Evolutionary conservation across 2,113 vertebrate species (phyloP), one percentile per base, ranked within the genome.

Genomic region (Hippocampus mohnikei): DNA sequence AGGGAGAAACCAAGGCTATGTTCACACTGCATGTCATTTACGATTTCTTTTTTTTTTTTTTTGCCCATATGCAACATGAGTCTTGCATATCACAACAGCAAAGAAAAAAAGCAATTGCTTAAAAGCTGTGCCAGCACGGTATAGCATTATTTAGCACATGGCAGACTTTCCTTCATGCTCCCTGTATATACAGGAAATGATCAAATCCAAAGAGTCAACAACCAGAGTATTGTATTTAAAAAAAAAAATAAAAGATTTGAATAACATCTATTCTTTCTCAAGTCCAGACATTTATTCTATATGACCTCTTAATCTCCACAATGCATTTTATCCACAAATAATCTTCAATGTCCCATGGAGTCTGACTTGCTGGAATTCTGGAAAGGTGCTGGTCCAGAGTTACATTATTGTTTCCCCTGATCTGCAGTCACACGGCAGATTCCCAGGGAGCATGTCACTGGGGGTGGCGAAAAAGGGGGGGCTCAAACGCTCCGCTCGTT

Each of bases 401-500:
- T 48, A 69, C 74, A 84, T 84, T 81, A 81, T 85, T 63, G 79
- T 73, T 77, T 82, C 80, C 76, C 87, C 83, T 87, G 84, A 90
- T 91, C 86, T 78, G 78, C 87, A 88, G 88, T 88, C 85, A 78
- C 80, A 84, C 72, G 46, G 82, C 58, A 66, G 82, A 87, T 85
- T 85, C 89, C 88, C 85, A 80, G 74, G 69, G 85, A 88, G 84
- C 78, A 37, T 86, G 84, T 90, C 87, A 84, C 82, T 41, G 64
- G 81, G 81, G 82, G 82, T 23, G 78, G 83, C 73, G 67, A 68
- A 48, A 71, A 66, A 71, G 63, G 81, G 81, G 81, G 72, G 78
- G 76, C 84, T 88, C 84, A 90, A 90, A 90, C 87, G 86, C 87
- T 88, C 78, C 65, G 78, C 86, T 91, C 88, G 85, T 90, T 91